Conservation (phyloP, 2,888 invertebrate species). For the Pachycephus smyrnensis region DNA sequence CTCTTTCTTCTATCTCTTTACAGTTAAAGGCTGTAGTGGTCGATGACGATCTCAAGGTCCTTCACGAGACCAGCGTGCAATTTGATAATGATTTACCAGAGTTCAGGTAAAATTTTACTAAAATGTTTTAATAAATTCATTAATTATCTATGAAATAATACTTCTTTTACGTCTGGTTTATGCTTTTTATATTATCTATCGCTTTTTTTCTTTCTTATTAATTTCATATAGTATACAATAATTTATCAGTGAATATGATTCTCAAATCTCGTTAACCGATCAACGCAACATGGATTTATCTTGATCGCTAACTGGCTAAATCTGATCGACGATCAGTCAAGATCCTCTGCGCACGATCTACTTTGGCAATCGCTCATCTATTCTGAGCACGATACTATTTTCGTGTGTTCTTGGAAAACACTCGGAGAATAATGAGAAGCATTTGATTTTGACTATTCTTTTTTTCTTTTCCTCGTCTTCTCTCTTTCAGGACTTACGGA, state of each 20-base stretch:
- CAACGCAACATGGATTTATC: not conserved
- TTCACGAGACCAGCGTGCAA: slow-evolving; percentile 85
- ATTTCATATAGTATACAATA: not conserved
- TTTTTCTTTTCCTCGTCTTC: not conserved
- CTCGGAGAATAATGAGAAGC: not conserved
- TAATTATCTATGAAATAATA: not conserved
- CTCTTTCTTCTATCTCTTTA: slow-evolving; percentile 51
- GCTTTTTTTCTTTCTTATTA: not conserved
- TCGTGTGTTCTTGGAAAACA: not conserved
- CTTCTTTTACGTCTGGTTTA: not conserved
- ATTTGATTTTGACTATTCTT: not conserved
- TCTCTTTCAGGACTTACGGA: slow-evolving; percentile 71
- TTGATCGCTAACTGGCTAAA: not conserved
- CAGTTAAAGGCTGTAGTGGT: slow-evolving; percentile 93
- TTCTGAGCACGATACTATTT: not conserved
- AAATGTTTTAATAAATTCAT: not conserved
- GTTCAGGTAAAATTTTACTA: slow-evolving; percentile 74
- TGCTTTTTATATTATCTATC: too few relatives aligned
- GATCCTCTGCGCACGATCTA: not conserved
- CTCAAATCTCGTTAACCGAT: not conserved
- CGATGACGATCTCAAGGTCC: slow-evolving; percentile 77
- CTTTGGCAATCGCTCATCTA: not conserved
- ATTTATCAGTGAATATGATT: not conserved
- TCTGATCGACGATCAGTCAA: not conserved
- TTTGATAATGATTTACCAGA: slow-evolving; percentile 96